Conservation (phyloP, 2,113 vertebrate genomes). For the Anthoscopus minutus region DNA sequence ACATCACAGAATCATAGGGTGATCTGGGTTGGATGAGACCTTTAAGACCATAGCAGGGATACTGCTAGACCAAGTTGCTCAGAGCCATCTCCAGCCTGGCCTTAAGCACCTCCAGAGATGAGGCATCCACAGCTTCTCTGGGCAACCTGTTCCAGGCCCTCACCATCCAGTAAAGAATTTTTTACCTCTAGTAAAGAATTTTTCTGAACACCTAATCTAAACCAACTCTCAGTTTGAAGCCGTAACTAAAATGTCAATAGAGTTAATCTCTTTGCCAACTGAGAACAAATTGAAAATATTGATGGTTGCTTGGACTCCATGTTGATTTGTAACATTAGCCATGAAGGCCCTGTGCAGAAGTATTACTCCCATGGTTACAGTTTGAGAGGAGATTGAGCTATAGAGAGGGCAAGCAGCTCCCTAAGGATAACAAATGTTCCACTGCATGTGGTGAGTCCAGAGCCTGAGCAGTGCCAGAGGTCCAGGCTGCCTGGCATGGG, state of each 20-base stretch:
- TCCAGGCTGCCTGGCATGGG: background rate
- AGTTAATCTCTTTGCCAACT: background rate
- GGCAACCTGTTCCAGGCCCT: background rate
- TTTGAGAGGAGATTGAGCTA: background rate
- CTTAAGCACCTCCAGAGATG: background rate
- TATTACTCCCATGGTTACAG: background rate
- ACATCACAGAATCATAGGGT: background rate
- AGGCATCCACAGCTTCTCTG: background rate
- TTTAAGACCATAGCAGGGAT: background rate
- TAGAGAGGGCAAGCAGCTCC: background rate
- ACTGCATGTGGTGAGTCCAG: accelerated
- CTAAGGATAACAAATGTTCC: accelerated
- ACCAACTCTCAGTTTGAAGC: background rate
- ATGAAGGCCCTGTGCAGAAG: background rate
- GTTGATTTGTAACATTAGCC: background rate
- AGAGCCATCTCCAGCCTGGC: background rate
- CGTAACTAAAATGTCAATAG: background rate
- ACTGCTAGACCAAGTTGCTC: background rate
- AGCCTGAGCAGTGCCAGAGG: background rate
- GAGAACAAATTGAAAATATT: background rate
- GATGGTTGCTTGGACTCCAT: background rate
- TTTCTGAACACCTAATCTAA: background rate
- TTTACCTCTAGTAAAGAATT: background rate
- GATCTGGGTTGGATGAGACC: background rate
- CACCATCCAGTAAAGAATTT: background rate